Evolutionary conservation across 53 echinoderm and acorn worm species (phyloP), one percentile per base, ranked within the genome.

Genomic region (Arbacia lixula): DNA sequence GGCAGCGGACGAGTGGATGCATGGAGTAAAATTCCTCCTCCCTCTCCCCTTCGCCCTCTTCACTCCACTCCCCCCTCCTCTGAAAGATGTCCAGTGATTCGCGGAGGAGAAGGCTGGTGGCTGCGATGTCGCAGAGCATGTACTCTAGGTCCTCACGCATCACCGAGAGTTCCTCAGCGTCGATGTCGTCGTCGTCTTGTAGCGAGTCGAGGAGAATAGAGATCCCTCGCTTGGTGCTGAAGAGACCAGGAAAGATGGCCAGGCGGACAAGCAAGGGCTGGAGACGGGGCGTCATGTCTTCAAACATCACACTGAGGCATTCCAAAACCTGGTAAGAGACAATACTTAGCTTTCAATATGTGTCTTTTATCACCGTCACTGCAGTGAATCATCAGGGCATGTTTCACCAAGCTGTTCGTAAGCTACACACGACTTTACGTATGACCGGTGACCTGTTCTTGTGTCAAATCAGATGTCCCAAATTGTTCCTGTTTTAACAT

Each of bases 1-100:
- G 64, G 37, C 91, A 89, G 21, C 94, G 75, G n/a, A 94, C 89
- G 3, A 94, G 87, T 0, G 89, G 89, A 52, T 94, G 94, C 65
- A 94, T 91, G 3, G 89, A 86, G 68, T 91, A 94, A 71, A 86
- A 85, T 39, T 72, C 56, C 10, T 68, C 69, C 8, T 49, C 50
- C 37, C 64, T 12, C 25, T 71, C 85, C 12, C 25, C 20, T 5
- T 86, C 90, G n/a, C n/a, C n/a, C n/a, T n/a, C n/a, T n/a, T n/a
- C n/a, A n/a, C n/a, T n/a, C n/a, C n/a, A n/a, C 9, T 55, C 37
- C 6, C 40, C 61, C 36, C 89, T n/a, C 30, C 69, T 66, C 36
- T 78, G 79, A 17, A 78, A 78, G 79, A 78, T 60, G 31, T 78
- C 79, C 39, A 78, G 79, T 2, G 79, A 60, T 40, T 78, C 79